Base-by-base conservation (phyloP, 2,888 invertebrate genomes). In the Idaea dimidiata region DNA sequence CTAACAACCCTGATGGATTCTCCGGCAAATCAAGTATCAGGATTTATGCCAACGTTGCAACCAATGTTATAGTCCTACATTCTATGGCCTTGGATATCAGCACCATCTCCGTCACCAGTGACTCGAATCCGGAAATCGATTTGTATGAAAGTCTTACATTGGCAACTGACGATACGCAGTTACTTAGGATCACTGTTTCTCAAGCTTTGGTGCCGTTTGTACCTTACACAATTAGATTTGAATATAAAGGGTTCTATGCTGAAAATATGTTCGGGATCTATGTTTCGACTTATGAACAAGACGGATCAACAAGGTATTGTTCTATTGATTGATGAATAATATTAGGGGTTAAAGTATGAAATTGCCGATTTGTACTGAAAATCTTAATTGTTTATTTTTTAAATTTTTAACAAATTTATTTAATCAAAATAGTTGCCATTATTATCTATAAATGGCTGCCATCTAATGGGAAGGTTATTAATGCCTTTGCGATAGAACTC, bases 201-300 rank as follows among this genome's bases (percentile, higher is more conserved):
- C 72, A 72, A 0, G 58, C 71, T 0, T 65, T 95, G 43, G 64
- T 67, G 0, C 75, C 78, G 0, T 83, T 87, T 0, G 80, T 81
- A 16, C 83, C 82, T 0, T 94, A 95, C 73, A 77, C 77, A 0
- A 71, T 95, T 1, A 81, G 88, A 63, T 94, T 96, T 65, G 78
- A 87, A 0, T 97, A 94, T 72, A 80, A 77, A 0, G 95, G 94
- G 0, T 79, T 81, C 3, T 93, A 95, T 62, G 93, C 93, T 53
- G 88, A 88, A 17, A 93, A 94, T 55, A 91, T 95, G 79, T 93
- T 93, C 62, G 96, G 96, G 17, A 92, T 96, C 31, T 95, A 95
- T 70, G 85, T 94, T 31, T 94, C 95, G 53, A 93, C 88, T 2
- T 95, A 95, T 67, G 69, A 74, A 6, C 69, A 80, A 14, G 68